Conservation (phyloP, 2,888 invertebrate species). For the Bellardia bayeri region DNA sequence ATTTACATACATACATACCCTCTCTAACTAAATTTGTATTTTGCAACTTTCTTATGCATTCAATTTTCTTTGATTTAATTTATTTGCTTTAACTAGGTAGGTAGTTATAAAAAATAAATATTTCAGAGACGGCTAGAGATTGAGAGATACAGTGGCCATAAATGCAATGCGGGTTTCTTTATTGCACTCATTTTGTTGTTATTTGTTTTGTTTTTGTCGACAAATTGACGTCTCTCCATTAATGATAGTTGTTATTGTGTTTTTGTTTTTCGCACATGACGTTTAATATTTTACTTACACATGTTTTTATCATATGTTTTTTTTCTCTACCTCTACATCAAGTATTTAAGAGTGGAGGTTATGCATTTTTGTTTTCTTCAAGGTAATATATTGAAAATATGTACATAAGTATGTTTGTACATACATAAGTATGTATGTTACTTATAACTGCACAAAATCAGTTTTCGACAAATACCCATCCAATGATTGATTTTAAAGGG, state of each 20-base stretch:
- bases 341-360: neutral
- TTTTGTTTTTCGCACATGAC: constrained; percentile 23
- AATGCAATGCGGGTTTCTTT: neutral
- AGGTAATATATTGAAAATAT: neutral
- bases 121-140: neutral
- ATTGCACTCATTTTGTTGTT: neutral
- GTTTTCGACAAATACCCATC: too few species aligned
- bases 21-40: too few species aligned
- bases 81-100: neutral
- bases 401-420: too few species aligned
- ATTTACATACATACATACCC: too few species aligned
- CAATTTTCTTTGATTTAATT: neutral
- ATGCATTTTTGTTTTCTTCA: neutral
- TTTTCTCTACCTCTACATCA: neutral
- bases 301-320: constrained; percentile 5
- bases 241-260: constrained; percentile 25
- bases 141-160: neutral
- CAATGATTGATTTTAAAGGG: too few species aligned
- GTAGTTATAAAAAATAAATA: too few species aligned
- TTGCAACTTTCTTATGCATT: neutral
- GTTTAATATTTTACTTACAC: constrained; percentile 17
- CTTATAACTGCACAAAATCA: too few species aligned
- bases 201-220: constrained; percentile 9
- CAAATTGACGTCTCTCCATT: constrained; percentile 36
- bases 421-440: too few species aligned